phyloP scores from a whole-genome alignment of 1,140 invertebrate species.

The Adoxophyes honmai region DNA sequence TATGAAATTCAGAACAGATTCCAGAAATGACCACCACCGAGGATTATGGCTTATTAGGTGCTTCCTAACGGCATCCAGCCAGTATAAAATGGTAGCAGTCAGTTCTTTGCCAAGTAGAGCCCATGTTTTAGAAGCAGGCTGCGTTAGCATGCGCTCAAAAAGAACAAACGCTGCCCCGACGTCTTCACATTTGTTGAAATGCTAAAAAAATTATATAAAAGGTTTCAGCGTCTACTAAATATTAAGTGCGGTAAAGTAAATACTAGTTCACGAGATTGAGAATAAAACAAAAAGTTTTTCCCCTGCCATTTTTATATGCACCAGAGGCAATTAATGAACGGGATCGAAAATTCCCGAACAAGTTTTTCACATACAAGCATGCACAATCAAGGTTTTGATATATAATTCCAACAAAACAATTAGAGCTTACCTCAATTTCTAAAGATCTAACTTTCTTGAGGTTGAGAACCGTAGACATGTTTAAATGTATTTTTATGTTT shows the following conservation, averaged over 20 bases:
- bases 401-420: too few species aligned
- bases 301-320: too few species aligned
- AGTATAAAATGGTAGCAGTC: slow-evolving; percentile 43
- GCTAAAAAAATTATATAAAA: slow-evolving; percentile 51
- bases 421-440: slow-evolving; percentile 54
- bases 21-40: slow-evolving; percentile 54
- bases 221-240: too few species aligned
- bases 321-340: too few species aligned
- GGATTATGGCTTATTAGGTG: slow-evolving; percentile 39
- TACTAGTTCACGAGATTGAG: too few species aligned
- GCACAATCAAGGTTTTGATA: too few species aligned
- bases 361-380: too few species aligned
- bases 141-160: slow-evolving; percentile 37
- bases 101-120: slow-evolving; percentile 45
- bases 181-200: slow-evolving; percentile 49
- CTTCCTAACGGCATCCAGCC: slow-evolving; percentile 46
- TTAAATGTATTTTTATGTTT: slow-evolving; percentile 44
- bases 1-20: slow-evolving; percentile 39
- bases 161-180: slow-evolving; percentile 42
- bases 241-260: too few species aligned
- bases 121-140: slow-evolving; percentile 52
- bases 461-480: slow-evolving; percentile 48
- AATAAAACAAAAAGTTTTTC: too few species aligned
- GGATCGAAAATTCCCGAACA: too few species aligned
- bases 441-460: slow-evolving; percentile 47